These are phyloP conservation scores for Oasisia sp. DNA, from an alignment of 2,888 invertebrate genomes.

Conservation along the genomic window DNA sequence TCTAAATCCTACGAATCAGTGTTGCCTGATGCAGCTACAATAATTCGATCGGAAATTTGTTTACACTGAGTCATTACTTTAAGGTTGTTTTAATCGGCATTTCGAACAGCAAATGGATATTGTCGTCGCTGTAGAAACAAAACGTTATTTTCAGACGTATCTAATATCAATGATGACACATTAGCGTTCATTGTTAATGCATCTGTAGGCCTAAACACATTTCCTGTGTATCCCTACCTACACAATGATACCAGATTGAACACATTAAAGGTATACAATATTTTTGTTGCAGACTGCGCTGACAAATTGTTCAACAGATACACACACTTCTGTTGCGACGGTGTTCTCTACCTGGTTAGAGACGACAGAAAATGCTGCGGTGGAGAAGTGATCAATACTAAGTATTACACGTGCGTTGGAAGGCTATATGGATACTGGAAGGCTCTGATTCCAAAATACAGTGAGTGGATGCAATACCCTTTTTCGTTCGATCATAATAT, in stretches of 20 bases:
- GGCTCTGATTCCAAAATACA: neutral
- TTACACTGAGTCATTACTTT: too few relatives aligned
- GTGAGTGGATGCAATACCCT: neutral
- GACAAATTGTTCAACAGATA: neutral
- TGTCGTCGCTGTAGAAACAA: neutral
- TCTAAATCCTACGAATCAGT: too few relatives aligned
- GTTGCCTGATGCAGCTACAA: too few relatives aligned
- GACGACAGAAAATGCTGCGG: neutral
- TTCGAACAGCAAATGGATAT: too few relatives aligned
- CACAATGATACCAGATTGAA: neutral
- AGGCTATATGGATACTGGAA: neutral
- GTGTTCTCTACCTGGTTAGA: neutral
- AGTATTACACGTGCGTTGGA: neutral
- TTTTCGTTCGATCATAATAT: neutral
- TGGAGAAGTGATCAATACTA: neutral
- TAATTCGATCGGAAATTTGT: too few relatives aligned
- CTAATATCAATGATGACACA: neutral
- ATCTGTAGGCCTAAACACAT: neutral
- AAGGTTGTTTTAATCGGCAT: too few relatives aligned
- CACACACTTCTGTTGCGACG: slow-evolving; percentile 4
- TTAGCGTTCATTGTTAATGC: neutral
- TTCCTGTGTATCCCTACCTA: neutral
- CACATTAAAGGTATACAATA: neutral
- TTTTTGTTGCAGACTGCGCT: neutral
- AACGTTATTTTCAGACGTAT: neutral